Evolutionary conservation across 2,113 vertebrate species (phyloP).

Genomic region (Argyrosomus japonicus): DNA sequence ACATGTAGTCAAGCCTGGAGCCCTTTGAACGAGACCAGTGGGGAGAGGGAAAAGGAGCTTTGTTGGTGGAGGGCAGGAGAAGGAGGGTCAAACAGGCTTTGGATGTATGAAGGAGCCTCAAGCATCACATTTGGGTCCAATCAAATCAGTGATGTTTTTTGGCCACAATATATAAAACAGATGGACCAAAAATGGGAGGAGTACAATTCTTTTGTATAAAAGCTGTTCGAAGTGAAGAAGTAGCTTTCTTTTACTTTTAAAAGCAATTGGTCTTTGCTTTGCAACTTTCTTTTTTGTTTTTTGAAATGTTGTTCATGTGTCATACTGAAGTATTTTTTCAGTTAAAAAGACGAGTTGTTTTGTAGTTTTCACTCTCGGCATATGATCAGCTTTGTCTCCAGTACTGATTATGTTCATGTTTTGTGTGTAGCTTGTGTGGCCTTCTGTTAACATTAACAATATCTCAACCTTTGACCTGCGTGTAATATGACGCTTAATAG

Average conservation of each 20-base stretch:
- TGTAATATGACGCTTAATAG: constrained; percentile 56
- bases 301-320: not conserved
- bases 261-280: constrained; percentile 20
- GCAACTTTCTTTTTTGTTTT: constrained; percentile 22
- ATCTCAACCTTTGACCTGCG: constrained; percentile 54
- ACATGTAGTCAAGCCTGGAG: constrained; percentile 27
- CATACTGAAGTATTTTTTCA: not conserved
- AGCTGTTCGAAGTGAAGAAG: constrained; percentile 34
- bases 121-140: constrained; percentile 82
- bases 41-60: constrained; percentile 44
- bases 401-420: constrained; percentile 1
- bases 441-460: constrained; percentile 52
- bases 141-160: constrained; percentile 79
- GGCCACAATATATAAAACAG: constrained; percentile 78
- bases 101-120: constrained; percentile 73
- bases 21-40: constrained; percentile 46
- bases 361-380: not conserved
- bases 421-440: constrained; percentile 54
- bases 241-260: constrained; percentile 21
- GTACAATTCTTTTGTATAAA: constrained; percentile 54
- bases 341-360: not conserved
- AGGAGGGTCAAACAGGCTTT: constrained; percentile 68
- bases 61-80: constrained; percentile 60
- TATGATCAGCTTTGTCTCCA: not conserved
- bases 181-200: constrained; percentile 72